Percentiles rank a stretch among this genome's conserved stretches.
Conservation (phyloP, 2,797 vertebrate species). For the Nasua narica region DNA sequence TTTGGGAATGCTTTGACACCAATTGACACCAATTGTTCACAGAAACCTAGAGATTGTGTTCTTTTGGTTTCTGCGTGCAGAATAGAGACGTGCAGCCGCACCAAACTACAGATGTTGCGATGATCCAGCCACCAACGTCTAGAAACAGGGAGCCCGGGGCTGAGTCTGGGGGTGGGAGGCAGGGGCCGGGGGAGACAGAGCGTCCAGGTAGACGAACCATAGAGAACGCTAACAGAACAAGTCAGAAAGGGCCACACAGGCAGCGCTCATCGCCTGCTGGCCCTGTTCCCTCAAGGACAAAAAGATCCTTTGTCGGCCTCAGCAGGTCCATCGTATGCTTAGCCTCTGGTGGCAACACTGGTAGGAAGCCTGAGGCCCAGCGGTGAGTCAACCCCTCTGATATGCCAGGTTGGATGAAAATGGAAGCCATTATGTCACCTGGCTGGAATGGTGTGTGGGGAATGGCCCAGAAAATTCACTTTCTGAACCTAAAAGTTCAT, state of each 20-base stretch:
- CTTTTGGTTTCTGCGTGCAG: background rate
- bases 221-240: background rate
- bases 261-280: background rate
- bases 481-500: background rate
- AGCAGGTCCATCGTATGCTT: background rate
- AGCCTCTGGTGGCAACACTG: background rate
- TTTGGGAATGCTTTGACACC: too few relatives aligned
- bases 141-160: background rate
- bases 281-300: background rate
- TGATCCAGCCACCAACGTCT: background rate
- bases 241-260: background rate
- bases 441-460: background rate
- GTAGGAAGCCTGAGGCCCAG: background rate
- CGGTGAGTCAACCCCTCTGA: background rate
- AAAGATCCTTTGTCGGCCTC: conserved; percentile 17
- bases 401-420: background rate
- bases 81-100: background rate
- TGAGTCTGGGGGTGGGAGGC: background rate
- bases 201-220: background rate
- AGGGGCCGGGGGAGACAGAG: background rate
- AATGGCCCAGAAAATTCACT: conserved; percentile 39
- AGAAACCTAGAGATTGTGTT: background rate
- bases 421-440: background rate
- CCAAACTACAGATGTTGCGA: background rate
- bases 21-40: background rate